A percentile compares a stretch with the other conserved stretches of the same genome.
Conservation (phyloP, 1,140 invertebrate species). For the Daktulosphaira vitifoliae region DNA sequence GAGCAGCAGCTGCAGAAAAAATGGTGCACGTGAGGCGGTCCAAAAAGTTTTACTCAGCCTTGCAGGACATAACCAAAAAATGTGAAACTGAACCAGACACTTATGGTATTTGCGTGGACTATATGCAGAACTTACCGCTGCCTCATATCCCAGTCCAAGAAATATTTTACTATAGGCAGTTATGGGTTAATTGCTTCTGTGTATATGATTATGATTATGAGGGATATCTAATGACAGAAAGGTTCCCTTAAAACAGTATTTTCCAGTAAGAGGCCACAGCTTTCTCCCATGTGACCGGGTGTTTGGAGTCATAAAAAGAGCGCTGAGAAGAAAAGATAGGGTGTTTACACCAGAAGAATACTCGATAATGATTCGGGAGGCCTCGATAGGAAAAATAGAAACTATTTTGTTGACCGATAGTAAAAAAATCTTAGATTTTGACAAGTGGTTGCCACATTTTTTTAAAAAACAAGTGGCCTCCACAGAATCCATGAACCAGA, state of each 20-base stretch:
- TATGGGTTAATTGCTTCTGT: conserved; percentile 2
- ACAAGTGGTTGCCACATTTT: background rate
- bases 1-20: conserved; percentile 39
- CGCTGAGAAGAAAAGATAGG: background rate
- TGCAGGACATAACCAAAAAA: conserved; percentile 7
- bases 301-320: conserved; percentile 25
- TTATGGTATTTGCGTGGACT: too few species aligned
- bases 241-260: background rate
- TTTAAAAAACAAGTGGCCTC: background rate
- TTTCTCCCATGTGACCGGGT: conserved; percentile 21
- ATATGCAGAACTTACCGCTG: conserved; percentile 38
- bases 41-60: conserved; percentile 38
- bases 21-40: conserved; percentile 37
- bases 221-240: conserved; percentile 12
- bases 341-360: conserved; percentile 27
- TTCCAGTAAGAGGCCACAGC: conserved; percentile 19
- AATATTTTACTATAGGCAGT: conserved; percentile 38
- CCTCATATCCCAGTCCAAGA: conserved; percentile 36
- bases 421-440: background rate
- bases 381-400: background rate
- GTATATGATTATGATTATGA: conserved; percentile 34
- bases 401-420: background rate
- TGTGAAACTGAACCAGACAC: too few species aligned
- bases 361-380: background rate
- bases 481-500: background rate